phyloP scores from a whole-genome alignment of 2,797 vertebrate genomes.

The Macropus fuliginosus region DNA sequence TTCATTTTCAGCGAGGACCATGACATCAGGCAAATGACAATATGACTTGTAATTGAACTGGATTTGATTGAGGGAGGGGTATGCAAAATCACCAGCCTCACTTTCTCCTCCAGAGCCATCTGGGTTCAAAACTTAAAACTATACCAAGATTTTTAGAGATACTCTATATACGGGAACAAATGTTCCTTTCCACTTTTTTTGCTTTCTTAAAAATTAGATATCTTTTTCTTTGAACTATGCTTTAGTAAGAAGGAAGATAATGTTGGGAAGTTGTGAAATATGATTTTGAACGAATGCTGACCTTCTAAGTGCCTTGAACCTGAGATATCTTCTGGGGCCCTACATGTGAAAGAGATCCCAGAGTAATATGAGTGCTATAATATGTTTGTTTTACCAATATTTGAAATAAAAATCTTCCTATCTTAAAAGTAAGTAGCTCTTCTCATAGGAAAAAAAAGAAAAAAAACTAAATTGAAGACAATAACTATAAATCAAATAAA shows the following conservation, averaged over 20 bases:
- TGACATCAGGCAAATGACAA: too few relatives aligned
- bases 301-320: neutral
- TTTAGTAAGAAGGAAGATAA: neutral
- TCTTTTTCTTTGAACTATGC: neutral
- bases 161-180: neutral
- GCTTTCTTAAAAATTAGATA: neutral
- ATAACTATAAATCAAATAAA: neutral
- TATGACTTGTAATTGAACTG: too few relatives aligned
- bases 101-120: too few relatives aligned
- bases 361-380: neutral
- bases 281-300: neutral
- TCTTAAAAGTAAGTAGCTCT: neutral
- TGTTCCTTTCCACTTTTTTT: neutral
- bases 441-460: neutral
- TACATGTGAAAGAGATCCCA: neutral
- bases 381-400: neutral
- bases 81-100: too few relatives aligned
- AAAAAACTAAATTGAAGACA: neutral
- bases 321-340: neutral
- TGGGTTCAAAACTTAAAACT: neutral
- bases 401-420: neutral
- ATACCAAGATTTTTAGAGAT: neutral
- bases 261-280: neutral
- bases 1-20: too few relatives aligned
- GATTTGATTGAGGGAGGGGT: too few relatives aligned